phyloP scores from a whole-genome alignment of 2,113 vertebrate genomes.

The Alligator sinensis region DNA sequence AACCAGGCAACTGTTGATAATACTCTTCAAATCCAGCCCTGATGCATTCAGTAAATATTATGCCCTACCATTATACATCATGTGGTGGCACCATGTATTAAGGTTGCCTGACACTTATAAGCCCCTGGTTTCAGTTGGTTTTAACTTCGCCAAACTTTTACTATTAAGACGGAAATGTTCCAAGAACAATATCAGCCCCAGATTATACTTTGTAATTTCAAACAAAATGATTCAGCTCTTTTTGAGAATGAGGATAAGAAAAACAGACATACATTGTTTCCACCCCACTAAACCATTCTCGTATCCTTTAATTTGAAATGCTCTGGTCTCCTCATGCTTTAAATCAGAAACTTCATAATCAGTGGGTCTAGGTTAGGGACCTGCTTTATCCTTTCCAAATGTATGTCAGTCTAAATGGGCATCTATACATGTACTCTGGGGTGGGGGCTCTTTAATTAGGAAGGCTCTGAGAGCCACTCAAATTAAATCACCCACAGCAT shows the following conservation, averaged over 20 bases:
- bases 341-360: not conserved
- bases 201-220: not conserved
- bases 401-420: too few species aligned
- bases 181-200: not conserved
- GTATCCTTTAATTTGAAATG: not conserved
- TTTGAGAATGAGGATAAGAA: not conserved
- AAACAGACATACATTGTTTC: not conserved
- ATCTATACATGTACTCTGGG: too few species aligned
- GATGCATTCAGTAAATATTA: too few species aligned
- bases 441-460: too few species aligned
- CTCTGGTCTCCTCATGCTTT: not conserved
- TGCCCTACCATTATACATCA: too few species aligned
- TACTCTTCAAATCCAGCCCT: not conserved
- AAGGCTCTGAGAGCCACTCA: too few species aligned
- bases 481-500: too few species aligned
- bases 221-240: not conserved
- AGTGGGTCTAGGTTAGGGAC: not conserved
- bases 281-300: not conserved
- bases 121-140: not conserved
- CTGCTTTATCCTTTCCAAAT: too few species aligned
- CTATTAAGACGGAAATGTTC: not conserved
- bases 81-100: not conserved
- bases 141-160: not conserved
- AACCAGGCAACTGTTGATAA: not conserved
- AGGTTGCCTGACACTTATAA: not conserved